These are phyloP conservation scores for Chelon labrosus DNA, from an alignment of 2,797 vertebrate species.

Conservation along the genomic window DNA sequence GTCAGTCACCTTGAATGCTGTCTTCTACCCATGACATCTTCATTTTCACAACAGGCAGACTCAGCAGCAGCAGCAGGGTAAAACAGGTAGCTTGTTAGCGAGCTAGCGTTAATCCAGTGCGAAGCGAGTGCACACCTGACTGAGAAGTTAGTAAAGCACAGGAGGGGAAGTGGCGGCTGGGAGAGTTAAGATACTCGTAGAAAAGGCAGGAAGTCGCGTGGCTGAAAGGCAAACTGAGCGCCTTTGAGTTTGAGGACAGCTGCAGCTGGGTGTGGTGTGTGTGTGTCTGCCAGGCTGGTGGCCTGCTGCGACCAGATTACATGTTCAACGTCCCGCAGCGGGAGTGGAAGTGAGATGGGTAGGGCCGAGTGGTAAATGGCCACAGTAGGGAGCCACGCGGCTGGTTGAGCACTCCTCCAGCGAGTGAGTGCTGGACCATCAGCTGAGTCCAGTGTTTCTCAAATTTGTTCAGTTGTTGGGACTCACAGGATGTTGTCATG, in stretches of 20 bases:
- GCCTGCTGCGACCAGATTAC: constrained; percentile 81
- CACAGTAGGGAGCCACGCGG: constrained; percentile 59
- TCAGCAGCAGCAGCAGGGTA: constrained; percentile 12
- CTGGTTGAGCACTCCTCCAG: constrained; percentile 66
- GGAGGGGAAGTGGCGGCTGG: not conserved
- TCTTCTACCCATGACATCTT: constrained; percentile 15
- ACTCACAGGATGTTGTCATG: constrained; percentile 13
- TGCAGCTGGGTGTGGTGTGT: constrained; percentile 41
- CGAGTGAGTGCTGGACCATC: constrained; percentile 43
- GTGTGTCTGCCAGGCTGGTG: constrained; percentile 37
- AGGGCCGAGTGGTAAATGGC: constrained; percentile 75
- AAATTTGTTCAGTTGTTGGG: constrained; percentile 28
- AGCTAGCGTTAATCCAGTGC: constrained; percentile 24
- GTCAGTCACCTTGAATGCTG: constrained; percentile 24
- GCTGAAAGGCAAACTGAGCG: constrained; percentile 50
- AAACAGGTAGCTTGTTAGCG: constrained; percentile 25
- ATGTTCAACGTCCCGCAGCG: constrained; percentile 80
- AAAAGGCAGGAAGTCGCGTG: constrained; percentile 32
- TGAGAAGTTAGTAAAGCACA: not conserved
- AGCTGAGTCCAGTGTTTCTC: constrained; percentile 48
- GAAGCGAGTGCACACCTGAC: constrained; percentile 25
- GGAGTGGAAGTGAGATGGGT: constrained; percentile 69
- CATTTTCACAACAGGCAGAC: constrained; percentile 28
- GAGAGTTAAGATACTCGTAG: constrained; percentile 14
- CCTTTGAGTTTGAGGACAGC: constrained; percentile 52